Conservation (phyloP, 2,113 vertebrate species). For the Physeter macrocephalus region DNA sequence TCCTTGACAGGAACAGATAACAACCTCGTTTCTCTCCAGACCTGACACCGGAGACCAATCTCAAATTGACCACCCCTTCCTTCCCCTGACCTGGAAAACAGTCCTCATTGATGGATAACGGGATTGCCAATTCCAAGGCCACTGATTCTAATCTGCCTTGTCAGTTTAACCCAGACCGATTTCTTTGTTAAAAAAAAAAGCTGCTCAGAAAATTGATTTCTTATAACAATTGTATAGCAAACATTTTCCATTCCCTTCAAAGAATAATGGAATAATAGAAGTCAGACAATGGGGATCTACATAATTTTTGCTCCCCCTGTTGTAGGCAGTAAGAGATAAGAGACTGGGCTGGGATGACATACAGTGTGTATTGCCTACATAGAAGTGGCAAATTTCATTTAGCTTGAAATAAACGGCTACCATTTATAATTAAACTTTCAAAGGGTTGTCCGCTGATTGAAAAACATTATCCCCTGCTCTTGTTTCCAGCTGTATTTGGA, state of each 20-base stretch:
- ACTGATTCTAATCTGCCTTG: neutral
- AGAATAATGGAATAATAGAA: neutral
- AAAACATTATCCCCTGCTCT: conserved; percentile 71
- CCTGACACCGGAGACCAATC: neutral
- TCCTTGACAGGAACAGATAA: conserved; percentile 21
- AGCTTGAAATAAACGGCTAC: conserved; percentile 67
- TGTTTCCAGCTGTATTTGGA: conserved; percentile 75
- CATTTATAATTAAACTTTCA: conserved; percentile 72
- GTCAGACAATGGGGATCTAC: neutral
- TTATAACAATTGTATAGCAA: neutral
- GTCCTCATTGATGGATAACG: neutral
- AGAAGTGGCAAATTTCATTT: conserved; percentile 65
- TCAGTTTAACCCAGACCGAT: neutral
- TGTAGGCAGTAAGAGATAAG: neutral
- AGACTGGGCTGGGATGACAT: neutral
- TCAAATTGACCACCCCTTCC: neutral
- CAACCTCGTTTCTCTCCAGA: neutral
- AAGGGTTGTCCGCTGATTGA: conserved; percentile 75
- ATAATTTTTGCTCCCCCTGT: neutral
- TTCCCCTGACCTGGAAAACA: neutral
- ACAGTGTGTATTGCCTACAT: neutral
- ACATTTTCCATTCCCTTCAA: neutral
- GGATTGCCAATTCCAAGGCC: neutral
- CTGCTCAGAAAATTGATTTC: conserved; percentile 36
- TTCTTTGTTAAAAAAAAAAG: neutral